Conservation (phyloP, 53 echinoderm and acorn worm species). For the Zoroaster sp. region DNA sequence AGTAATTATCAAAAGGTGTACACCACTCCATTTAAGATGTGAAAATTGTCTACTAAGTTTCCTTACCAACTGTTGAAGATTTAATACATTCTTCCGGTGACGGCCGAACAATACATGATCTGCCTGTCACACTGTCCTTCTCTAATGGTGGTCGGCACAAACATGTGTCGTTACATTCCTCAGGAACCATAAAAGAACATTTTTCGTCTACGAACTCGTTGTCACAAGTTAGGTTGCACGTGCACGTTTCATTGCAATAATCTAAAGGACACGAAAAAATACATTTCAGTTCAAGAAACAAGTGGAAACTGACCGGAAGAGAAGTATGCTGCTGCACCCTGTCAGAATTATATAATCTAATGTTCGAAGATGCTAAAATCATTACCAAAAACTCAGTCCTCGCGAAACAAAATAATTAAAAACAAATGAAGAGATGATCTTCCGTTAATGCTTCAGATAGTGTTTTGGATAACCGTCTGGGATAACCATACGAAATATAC, state of each 20-base stretch:
- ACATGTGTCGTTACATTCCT: constrained; percentile 23
- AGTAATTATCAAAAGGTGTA: background rate
- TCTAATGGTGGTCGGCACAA: constrained; percentile 33
- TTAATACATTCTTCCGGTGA: background rate
- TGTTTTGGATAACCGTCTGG: too few relatives aligned
- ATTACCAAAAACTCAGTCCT: too few relatives aligned
- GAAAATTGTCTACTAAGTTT: background rate
- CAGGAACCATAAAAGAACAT: constrained; percentile 8
- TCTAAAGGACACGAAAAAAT: too few relatives aligned
- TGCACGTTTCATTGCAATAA: constrained; percentile 28
- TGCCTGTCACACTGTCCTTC: background rate
- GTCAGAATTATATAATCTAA: too few relatives aligned
- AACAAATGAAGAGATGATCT: background rate
- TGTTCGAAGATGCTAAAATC: too few relatives aligned
- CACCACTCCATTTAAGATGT: background rate
- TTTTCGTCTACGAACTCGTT: constrained; percentile 12
- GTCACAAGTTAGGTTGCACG: constrained; percentile 5
- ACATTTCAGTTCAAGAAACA: too few relatives aligned
- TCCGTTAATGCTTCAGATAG: too few relatives aligned
- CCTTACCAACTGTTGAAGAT: background rate
- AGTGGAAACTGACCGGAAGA: too few relatives aligned
- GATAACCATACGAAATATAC: too few relatives aligned
- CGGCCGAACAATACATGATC: constrained; percentile 3
- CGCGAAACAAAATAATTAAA: too few relatives aligned
- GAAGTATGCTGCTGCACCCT: too few relatives aligned